Base-by-base conservation (phyloP, 2,113 vertebrate genomes). In the Lethenteron camtschaticum region DNA sequence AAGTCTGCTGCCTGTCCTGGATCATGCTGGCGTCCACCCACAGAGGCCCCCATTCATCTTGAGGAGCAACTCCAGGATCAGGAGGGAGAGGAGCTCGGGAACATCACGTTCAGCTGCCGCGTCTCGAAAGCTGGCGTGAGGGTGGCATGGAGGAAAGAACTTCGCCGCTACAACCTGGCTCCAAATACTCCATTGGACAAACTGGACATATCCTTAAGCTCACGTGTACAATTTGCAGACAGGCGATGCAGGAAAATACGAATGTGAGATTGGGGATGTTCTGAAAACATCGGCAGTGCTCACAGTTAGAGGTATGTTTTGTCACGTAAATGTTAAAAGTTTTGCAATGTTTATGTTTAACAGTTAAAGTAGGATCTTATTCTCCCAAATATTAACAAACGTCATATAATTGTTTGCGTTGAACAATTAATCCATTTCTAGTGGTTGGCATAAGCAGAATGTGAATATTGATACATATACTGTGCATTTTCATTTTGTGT, bases 231-330 rank as follows among this genome's bases (percentile, higher is more conserved):
- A 79, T 63, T 74, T 82, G 16, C 77, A 58, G 11, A 63, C 77
- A 57, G 81, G 81, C 74, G 85, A 87, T 74, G 80, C 79, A 8
- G 84, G 83, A 74, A 81, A 75, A 69, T 87, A 86, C 74, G 82
- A 76, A 41, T 87, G 84, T 77, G 75, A 75, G 71, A 77, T 72
- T 4, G 81, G 82, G n/a, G 76, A 79, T 55, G 74, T 77, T 73
- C 77, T 79, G 41, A 41, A 41, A 41, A 41, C 41, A 41, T 41
- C 41, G 41, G 41, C 41, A 41, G 41, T 41, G 41, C 41, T 41
- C 41, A 41, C 41, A 41, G 41, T 41, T 41, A 41, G 41, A 41
- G 41, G 41, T 41, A 41, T 41, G 41, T 6, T 7, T 41, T 41
- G 41, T 41, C 4, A 41, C 41, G 6, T 41, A 41, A 5, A 41